Evolutionary conservation across 2,888 invertebrate species (phyloP).

Genomic region (Apotomis capreana): DNA sequence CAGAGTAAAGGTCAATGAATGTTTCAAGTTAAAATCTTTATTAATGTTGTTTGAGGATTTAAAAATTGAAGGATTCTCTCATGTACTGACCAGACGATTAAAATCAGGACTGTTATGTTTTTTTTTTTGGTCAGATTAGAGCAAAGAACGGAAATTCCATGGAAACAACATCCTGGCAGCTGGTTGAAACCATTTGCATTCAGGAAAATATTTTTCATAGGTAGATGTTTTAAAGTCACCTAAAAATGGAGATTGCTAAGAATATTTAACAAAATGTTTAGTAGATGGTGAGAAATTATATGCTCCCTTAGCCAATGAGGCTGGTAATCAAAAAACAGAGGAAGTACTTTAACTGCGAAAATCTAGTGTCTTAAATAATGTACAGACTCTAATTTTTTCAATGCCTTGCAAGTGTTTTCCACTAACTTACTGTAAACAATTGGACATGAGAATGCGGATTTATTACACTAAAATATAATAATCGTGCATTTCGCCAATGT

Average conservation of each 20-base stretch:
- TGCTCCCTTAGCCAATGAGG: constrained; percentile 6
- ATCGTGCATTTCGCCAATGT: too few species aligned
- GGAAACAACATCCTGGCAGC: constrained; percentile 27
- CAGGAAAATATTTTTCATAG: constrained; percentile 6
- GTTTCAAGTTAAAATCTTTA: constrained; percentile 43
- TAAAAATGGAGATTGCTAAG: constrained; percentile 9
- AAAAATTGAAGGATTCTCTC: constrained; percentile 36
- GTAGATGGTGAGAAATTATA: constrained; percentile 13
- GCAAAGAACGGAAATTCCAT: constrained; percentile 17
- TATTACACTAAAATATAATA: too few species aligned
- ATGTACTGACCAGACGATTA: constrained; percentile 41
- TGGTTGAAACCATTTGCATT: constrained; percentile 14
- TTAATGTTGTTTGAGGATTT: constrained; percentile 41
- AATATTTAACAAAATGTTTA: constrained; percentile 5
- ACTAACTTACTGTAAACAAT: too few species aligned
- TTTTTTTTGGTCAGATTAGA: constrained; percentile 34
- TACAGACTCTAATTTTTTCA: too few species aligned
- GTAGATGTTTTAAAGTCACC: constrained; percentile 4
- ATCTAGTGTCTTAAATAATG: not conserved
- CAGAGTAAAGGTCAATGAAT: constrained; percentile 27
- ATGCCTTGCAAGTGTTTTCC: too few species aligned
- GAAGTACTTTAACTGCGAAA: constrained; percentile 22
- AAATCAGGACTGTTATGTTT: constrained; percentile 43
- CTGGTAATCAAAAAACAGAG: not conserved
- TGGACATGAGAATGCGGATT: too few species aligned